Conservation (phyloP, 2,888 invertebrate genomes). For the Acleris cristana region DNA sequence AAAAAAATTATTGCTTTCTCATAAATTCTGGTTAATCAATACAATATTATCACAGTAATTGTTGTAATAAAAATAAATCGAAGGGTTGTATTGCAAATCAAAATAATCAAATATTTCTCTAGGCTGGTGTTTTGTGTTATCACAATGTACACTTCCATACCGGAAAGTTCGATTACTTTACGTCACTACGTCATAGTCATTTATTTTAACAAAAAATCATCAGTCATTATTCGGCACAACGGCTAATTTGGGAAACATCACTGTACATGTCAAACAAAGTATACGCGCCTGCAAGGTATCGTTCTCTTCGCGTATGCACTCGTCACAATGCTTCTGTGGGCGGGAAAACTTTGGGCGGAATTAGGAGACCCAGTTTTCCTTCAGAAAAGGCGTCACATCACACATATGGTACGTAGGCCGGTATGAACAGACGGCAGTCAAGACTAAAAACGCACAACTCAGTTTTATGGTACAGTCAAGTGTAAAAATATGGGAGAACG, state of each 20-base stretch:
- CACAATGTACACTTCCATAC: constrained; percentile 17
- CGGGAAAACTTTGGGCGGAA: constrained; percentile 2
- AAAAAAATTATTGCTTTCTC: constrained; percentile 25
- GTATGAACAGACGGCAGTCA: not conserved
- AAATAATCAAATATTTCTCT: constrained; percentile 24
- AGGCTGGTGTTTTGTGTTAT: constrained; percentile 20
- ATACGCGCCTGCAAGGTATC: constrained; percentile 17
- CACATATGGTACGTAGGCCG: not conserved
- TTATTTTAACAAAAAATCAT: constrained; percentile 25
- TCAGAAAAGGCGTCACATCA: not conserved
- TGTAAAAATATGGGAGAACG: no score
- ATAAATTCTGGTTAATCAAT: constrained; percentile 35
- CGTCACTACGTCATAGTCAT: constrained; percentile 27
- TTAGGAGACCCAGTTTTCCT: not conserved
- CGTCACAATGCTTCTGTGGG: constrained; percentile 7
- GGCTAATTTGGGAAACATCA: constrained; percentile 10
- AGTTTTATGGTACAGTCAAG: no score
- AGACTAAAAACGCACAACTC: no score
- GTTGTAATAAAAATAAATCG: constrained; percentile 33
- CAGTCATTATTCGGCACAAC: constrained; percentile 24
- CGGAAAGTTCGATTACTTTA: constrained; percentile 10
- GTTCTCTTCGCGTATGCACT: constrained; percentile 16
- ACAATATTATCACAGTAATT: constrained; percentile 37
- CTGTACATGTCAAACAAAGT: constrained; percentile 10
- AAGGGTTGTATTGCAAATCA: constrained; percentile 23